These are phyloP conservation scores for Coluber constrictor DNA, from an alignment of 2,797 vertebrate genomes.

Conservation along the genomic window DNA sequence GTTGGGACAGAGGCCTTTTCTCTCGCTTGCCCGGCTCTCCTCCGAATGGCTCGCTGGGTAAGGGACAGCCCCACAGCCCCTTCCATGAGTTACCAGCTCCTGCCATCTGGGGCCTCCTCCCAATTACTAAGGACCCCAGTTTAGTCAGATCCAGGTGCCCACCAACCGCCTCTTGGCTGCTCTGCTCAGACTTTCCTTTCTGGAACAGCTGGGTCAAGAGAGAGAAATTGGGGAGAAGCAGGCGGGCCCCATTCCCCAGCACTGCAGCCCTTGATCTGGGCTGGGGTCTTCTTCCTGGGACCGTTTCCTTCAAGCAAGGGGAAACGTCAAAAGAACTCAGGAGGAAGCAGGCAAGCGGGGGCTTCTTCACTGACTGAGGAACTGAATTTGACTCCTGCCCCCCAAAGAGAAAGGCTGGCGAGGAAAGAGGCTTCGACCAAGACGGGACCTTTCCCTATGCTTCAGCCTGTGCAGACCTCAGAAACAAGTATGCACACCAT, in stretches of 20 bases:
- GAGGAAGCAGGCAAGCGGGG: not conserved
- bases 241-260: not conserved
- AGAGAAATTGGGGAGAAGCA: not conserved
- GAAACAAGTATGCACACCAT: not conserved
- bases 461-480: not conserved
- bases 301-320: not conserved
- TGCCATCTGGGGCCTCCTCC: not conserved
- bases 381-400: not conserved
- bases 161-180: not conserved
- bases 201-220: not conserved
- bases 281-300: not conserved
- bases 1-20: not conserved
- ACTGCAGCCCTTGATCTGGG: not conserved
- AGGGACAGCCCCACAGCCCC: not conserved
- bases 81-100: not conserved
- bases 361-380: not conserved
- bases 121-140: not conserved
- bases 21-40: not conserved
- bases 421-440: not conserved
- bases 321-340: not conserved
- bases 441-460: not conserved
- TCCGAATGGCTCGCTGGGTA: not conserved
- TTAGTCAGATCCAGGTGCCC: not conserved
- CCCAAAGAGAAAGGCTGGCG: not conserved
- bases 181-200: not conserved